Conservation (phyloP, 2,113 vertebrate species). For the Bubo bubo region DNA sequence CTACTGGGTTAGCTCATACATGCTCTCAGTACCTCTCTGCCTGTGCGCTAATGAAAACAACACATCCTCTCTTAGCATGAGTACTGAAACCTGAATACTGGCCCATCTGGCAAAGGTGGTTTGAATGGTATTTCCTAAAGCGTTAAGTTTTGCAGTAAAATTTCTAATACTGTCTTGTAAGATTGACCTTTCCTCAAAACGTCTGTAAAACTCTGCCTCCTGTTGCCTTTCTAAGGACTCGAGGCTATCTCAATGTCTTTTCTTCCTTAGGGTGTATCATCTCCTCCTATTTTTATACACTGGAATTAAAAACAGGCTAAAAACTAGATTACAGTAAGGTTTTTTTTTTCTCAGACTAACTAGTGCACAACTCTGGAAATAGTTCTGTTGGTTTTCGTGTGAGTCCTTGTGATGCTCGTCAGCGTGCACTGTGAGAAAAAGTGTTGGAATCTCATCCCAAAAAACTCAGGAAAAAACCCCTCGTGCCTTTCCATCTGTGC, state of each 20-base stretch:
- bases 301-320: background rate
- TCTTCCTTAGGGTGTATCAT: background rate
- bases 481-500: constrained; percentile 4
- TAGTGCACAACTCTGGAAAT: constrained; percentile 6
- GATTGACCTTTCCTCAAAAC: background rate
- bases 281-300: background rate
- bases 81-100: background rate
- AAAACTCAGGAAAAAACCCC: background rate
- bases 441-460: background rate
- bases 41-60: background rate
- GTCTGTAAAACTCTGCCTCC: background rate
- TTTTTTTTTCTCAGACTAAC: background rate
- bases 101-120: background rate
- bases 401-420: constrained; percentile 27
- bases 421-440: background rate
- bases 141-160: background rate
- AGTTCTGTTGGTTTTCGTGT: constrained; percentile 13
- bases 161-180: background rate
- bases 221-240: background rate
- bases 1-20: background rate
- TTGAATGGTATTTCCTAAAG: background rate
- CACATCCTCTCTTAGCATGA: background rate
- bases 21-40: background rate
- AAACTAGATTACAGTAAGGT: background rate
- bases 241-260: background rate